Evolutionary conservation across 2,797 vertebrate species (phyloP), one percentile per base, ranked within the genome.

Genomic region (Mormyrops attenuatus): DNA sequence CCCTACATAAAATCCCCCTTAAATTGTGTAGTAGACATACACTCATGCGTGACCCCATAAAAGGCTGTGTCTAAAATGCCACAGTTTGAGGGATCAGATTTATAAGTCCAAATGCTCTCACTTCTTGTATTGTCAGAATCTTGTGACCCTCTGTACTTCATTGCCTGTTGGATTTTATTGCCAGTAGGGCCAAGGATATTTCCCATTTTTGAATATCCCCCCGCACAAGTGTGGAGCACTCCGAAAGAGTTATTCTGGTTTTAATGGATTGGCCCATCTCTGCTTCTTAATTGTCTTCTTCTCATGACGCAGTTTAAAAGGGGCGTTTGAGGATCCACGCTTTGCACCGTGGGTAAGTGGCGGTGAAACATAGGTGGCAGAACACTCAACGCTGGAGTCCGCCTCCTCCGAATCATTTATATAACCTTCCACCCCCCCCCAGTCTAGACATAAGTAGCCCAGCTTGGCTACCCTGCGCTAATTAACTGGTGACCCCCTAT

Each of bases 401-500:
- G n/a, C 53, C 91, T 90, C 88, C 87, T 22, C 85, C 92, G 92
- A 92, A 94, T 95, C 91, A 92, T 90, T 93, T 91, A 91, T 92
- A 80, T 80, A 44, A 80, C 38, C 77, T n/a, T 8, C 77, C 91
- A 15, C 77, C 63, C 90, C 63, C 90, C 89, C 77, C 85, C 60
- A 90, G 93, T 90, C 88, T 90, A 73, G 93, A 92, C 92, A 91
- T 92, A 92, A 89, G 91, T 90, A 93, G 88, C 92, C 92, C 93
- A 91, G 57, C 89, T 89, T 92, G 89, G 91, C 86, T 91, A 92
- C 93, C 93, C 93, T 90, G 88, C 3, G 84, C 91, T 94, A 94
- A 95, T 95, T 92, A 93, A 94, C 95, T 90, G 90, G 89, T 57
- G 91, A 92, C 92, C 91, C 88, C 92, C 91, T 87, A 88, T 90